Evolutionary conservation across 2,888 invertebrate genomes (phyloP).

Genomic region (Aphidoletes aphidimyza): DNA sequence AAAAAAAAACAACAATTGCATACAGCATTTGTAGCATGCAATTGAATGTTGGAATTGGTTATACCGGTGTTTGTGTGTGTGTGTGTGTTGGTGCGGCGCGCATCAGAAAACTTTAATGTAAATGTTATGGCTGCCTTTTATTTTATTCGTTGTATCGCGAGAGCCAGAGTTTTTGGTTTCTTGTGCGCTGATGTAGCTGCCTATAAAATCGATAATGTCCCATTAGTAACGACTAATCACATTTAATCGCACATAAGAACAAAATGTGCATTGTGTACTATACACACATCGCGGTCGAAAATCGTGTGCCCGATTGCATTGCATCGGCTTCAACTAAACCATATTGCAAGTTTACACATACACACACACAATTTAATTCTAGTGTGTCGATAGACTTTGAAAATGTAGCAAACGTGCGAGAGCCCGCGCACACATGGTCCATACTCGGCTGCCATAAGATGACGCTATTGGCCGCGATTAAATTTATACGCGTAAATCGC

Average conservation of each 20-base stretch:
- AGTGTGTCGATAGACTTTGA: not conserved
- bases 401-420: not conserved
- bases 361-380: not conserved
- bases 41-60: not conserved
- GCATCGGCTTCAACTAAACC: not conserved
- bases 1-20: too few species aligned
- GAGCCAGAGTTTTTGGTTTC: not conserved
- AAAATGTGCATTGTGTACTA: not conserved
- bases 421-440: not conserved
- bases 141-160: too few species aligned
- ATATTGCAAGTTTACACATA: not conserved
- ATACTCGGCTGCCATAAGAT: not conserved
- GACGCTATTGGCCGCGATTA: slow-evolving; percentile 6
- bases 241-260: slow-evolving; percentile 55
- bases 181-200: slow-evolving; percentile 17
- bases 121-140: slow-evolving; percentile 52
- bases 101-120: slow-evolving; percentile 16
- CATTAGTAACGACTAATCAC: slow-evolving; percentile 55
- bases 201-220: slow-evolving; percentile 55
- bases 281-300: not conserved
- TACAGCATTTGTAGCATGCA: not conserved
- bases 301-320: not conserved
- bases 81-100: not conserved
- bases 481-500: slow-evolving; percentile 18
- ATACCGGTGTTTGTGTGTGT: not conserved